Percentiles rank a stretch among this genome's conserved stretches.
phyloP scores from a whole-genome alignment of 2,113 vertebrate genomes.

The Ranitomeya imitator region DNA sequence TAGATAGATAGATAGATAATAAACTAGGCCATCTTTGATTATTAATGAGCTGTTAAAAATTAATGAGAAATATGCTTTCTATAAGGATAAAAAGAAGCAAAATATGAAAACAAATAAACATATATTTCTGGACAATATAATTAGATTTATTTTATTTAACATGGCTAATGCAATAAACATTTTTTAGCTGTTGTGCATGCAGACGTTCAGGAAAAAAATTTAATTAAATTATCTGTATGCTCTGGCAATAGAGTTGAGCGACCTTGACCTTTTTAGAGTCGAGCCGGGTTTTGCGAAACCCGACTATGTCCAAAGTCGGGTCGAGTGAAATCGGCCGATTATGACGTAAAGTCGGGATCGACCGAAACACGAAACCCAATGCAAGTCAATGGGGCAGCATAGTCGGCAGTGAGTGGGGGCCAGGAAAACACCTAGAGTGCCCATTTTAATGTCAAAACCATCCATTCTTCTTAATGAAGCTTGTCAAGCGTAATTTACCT shows the following conservation, averaged over 20 bases:
- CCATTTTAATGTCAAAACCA: too few species aligned
- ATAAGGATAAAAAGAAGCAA: neutral
- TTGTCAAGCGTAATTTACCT: too few species aligned
- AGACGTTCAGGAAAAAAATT: conserved; percentile 71
- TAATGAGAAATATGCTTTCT: neutral
- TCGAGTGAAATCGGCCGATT: too few species aligned
- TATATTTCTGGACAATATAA: conserved; percentile 64
- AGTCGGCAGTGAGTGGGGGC: too few species aligned
- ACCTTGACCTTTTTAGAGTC: too few species aligned
- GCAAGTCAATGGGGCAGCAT: too few species aligned
- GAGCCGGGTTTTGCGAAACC: too few species aligned
- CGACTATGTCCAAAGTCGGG: too few species aligned
- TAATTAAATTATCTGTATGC: conserved; percentile 74
- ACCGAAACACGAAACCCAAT: too few species aligned
- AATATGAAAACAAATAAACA: conserved; percentile 2
- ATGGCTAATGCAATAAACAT: conserved; percentile 75
- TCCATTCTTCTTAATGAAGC: too few species aligned
- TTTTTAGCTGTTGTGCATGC: conserved; percentile 70
- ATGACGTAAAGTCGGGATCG: too few species aligned
- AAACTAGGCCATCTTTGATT: neutral
- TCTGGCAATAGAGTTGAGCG: conserved; percentile 67
- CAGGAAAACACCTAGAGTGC: too few species aligned
- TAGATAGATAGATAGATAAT: neutral
- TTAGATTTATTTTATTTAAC: conserved; percentile 70
- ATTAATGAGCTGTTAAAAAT: neutral